phyloP scores from a whole-genome alignment of 2,888 invertebrate genomes.

The Heliothis peltigera region DNA sequence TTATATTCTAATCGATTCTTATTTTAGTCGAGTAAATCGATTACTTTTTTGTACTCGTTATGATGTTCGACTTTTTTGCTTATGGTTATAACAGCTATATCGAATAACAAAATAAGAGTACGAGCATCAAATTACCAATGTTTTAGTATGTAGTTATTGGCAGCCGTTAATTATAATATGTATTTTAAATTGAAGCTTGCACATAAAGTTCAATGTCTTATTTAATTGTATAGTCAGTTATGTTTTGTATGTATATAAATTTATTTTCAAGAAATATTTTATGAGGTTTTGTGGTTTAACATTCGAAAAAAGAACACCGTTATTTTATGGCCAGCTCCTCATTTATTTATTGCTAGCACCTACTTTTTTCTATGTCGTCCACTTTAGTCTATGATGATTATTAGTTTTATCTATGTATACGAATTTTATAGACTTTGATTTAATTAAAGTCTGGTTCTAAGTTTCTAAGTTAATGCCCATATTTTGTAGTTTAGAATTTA shows the following conservation, averaged over 20 bases:
- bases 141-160: slow-evolving; percentile 35
- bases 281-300: slow-evolving; percentile 5
- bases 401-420: slow-evolving; percentile 21
- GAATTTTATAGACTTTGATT: slow-evolving; percentile 37
- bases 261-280: slow-evolving; percentile 4
- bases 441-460: slow-evolving; percentile 31
- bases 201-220: slow-evolving; percentile 51
- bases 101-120: slow-evolving; percentile 17
- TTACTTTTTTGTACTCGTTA: slow-evolving; percentile 6
- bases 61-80: neutral
- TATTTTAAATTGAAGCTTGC: slow-evolving; percentile 23
- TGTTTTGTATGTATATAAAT: slow-evolving; percentile 15
- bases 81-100: slow-evolving; percentile 17
- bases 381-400: slow-evolving; percentile 38
- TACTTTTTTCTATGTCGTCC: slow-evolving; percentile 35
- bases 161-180: slow-evolving; percentile 33
- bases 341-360: slow-evolving; percentile 34
- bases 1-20: slow-evolving; percentile 42
- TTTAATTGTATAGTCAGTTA: slow-evolving; percentile 7
- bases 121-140: slow-evolving; percentile 10
- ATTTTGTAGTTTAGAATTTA: slow-evolving; percentile 30
- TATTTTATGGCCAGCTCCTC: slow-evolving; percentile 38
- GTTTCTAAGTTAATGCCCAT: slow-evolving; percentile 33
- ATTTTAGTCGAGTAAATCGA: slow-evolving; percentile 22
- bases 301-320: slow-evolving; percentile 48